Evolutionary conservation across 2,113 vertebrate species (phyloP).

Genomic region (Anas platyrhynchos): DNA sequence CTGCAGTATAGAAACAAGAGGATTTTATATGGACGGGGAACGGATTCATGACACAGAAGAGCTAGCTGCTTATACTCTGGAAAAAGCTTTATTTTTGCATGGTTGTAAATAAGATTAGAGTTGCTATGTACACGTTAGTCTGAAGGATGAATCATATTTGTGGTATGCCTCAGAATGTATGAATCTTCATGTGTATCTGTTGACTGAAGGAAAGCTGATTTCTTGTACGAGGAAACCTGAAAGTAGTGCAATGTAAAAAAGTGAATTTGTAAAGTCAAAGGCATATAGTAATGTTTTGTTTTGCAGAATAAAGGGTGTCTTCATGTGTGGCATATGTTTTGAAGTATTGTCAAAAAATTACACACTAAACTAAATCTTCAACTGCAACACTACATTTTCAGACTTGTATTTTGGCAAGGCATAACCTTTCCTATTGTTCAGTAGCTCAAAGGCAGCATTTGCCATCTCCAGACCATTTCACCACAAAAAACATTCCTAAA

Average conservation of each 20-base stretch:
- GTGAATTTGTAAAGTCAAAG: conserved; percentile 8
- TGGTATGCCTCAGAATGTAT: conserved; percentile 16
- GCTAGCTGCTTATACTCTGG: conserved; percentile 34
- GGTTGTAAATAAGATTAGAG: conserved; percentile 67
- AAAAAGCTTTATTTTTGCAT: conserved; percentile 60
- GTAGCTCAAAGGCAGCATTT: background rate
- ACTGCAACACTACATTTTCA: background rate
- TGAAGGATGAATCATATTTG: conserved; percentile 13
- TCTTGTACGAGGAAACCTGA: background rate
- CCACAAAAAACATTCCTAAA: background rate
- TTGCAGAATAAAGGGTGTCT: background rate
- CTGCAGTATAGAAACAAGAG: conserved; percentile 61
- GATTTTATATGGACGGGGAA: conserved; percentile 15
- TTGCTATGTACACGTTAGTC: background rate
- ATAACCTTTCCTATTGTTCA: background rate
- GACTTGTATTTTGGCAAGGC: background rate
- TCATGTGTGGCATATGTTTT: background rate
- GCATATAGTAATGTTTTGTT: background rate
- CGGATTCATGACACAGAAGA: conserved; percentile 44
- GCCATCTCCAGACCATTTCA: background rate
- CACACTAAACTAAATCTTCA: background rate
- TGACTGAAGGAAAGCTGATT: conserved; percentile 4
- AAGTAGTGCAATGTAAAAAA: background rate
- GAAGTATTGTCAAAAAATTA: background rate
- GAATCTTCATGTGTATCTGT: background rate